Conservation (phyloP, 2,888 invertebrate genomes). For the Stenchaetothrips biformis region DNA sequence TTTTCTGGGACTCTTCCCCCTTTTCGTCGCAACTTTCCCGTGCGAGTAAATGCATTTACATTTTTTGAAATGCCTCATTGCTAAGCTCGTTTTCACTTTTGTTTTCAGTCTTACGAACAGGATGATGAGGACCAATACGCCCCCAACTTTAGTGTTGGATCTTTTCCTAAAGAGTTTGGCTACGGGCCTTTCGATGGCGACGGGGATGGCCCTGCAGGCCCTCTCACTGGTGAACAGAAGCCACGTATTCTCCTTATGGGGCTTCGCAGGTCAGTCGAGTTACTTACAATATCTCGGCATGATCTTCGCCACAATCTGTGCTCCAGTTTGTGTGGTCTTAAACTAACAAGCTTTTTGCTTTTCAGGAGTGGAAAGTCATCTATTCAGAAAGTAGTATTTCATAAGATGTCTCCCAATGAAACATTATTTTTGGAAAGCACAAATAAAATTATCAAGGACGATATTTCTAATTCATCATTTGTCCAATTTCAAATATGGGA, state of each 20-base stretch:
- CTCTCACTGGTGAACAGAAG: constrained; percentile 66
- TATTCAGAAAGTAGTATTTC: constrained; percentile 99
- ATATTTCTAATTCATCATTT: constrained; percentile 94
- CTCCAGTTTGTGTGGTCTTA: not conserved
- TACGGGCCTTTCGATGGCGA: constrained; percentile 85
- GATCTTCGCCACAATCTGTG: constrained; percentile 5
- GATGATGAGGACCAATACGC: constrained; percentile 50
- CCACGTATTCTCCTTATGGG: constrained; percentile 95
- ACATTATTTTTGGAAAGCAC: constrained; percentile 97
- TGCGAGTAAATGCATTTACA: not conserved
- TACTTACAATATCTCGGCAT: constrained; percentile 22
- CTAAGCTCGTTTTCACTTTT: not conserved
- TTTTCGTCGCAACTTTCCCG: not conserved
- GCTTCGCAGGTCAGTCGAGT: constrained; percentile 63
- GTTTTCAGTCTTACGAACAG: constrained; percentile 43
- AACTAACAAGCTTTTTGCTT: constrained; percentile 39
- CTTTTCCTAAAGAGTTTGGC: constrained; percentile 88
- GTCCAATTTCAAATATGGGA: constrained; percentile 99
- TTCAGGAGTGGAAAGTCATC: constrained; percentile 96
- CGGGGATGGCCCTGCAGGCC: constrained; percentile 57
- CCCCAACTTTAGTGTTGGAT: constrained; percentile 54
- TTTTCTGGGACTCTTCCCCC: no score
- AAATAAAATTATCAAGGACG: constrained; percentile 96
- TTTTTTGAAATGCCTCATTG: not conserved
- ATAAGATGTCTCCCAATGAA: constrained; percentile 99